Percentiles rank a stretch among this genome's conserved stretches.
These are phyloP conservation scores for Ctenopoma multispine DNA, from an alignment of 2,797 vertebrate genomes.

Conservation along the genomic window DNA sequence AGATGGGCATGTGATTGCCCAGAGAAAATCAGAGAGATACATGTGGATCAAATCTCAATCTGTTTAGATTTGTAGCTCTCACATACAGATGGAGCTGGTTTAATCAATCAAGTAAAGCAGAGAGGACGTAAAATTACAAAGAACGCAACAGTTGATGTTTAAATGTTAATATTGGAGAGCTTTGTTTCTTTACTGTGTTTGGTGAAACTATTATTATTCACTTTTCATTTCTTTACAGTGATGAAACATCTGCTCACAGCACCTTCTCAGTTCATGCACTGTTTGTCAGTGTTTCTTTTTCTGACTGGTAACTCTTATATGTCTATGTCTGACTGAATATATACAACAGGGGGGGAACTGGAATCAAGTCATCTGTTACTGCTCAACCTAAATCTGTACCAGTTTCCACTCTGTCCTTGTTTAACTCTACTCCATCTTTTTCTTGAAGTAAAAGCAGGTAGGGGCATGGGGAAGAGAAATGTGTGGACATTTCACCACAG, in stretches of 20 bases:
- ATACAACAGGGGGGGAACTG: neutral
- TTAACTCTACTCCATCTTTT: neutral
- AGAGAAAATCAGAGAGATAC: neutral
- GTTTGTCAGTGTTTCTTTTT: constrained; percentile 9
- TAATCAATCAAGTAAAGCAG: neutral
- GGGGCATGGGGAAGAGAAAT: constrained; percentile 5
- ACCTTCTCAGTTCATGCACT: neutral
- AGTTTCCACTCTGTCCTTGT: neutral
- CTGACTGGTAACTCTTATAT: constrained; percentile 7
- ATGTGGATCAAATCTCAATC: neutral
- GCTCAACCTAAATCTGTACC: neutral
- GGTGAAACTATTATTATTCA: constrained; percentile 1
- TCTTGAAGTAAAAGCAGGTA: constrained; percentile 4
- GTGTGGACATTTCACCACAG: constrained; percentile 15
- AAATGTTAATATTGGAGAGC: no score
- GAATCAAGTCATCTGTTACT: neutral
- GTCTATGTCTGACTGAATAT: constrained; percentile 6
- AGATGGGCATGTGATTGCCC: neutral
- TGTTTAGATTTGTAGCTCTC: neutral
- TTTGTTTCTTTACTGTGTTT: no score
- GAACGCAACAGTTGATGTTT: neutral
- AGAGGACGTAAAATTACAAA: neutral
- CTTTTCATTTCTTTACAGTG: constrained; percentile 3
- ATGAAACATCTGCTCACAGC: constrained; percentile 8
- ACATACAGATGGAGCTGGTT: neutral